Evolutionary conservation across 2,113 vertebrate species (phyloP), one percentile per base, ranked within the genome.

Genomic region (Halcyon senegalensis): DNA sequence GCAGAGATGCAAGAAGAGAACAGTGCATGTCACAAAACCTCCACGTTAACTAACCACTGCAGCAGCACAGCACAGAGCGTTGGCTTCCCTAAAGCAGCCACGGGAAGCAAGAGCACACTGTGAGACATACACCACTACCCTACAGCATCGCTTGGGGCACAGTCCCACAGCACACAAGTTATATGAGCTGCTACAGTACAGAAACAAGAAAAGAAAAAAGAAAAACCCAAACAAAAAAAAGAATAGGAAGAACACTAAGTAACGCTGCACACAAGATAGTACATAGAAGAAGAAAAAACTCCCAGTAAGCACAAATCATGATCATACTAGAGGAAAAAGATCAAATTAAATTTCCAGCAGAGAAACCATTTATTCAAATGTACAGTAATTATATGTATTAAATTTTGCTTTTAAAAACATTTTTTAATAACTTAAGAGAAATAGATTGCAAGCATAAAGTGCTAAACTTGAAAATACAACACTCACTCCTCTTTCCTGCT

Each of bases 321-420:
- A 96, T 80, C 79, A 30, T 79, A 92, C 84, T 55, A 83, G 63
- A 82, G n/a, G 89, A 82, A 88, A 59, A 85, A 16, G 62, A 76
- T 80, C 51, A 51, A 39, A 46, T 67, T 84, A 51, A 39, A 48
- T 67, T 84, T 91, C 79, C 93, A 93, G 82, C 69, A 73, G 76
- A 62, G 27, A 90, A 90, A 60, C 69, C 41, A 74, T 84, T 96
- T 78, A 41, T 87, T 93, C 89, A 91, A 66, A 67, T 53, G 33
- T 44, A 93, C 58, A 82, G 72, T 55, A 91, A 83, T 73, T 82
- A 86, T 4, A 31, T 21, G 58, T 30, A 91, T 73, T 88, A 59
- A 84, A 87, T 55, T 79, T 63, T 11, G 51, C 59, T 55, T 69
- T 86, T 62, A 78, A 89, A 88, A 87, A 64, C 23, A 78, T 74